Base-by-base conservation (phyloP, 2,113 vertebrate species). In the Perognathus longimembris region DNA sequence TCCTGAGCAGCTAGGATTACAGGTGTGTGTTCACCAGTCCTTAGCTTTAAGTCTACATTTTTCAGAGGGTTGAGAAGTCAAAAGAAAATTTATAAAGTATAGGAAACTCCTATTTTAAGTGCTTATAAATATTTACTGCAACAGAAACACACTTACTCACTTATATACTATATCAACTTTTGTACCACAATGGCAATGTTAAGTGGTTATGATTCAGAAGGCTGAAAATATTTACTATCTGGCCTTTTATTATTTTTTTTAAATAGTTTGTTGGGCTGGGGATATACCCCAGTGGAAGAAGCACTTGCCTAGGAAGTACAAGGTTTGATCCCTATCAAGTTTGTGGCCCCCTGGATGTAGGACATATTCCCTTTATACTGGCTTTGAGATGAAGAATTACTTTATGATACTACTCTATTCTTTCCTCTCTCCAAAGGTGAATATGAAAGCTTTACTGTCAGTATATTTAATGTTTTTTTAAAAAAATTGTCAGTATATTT, bases 31-130 rank as follows among this genome's bases (percentile, higher is more conserved):
- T 12, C 50, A 54, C 50, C 50, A 54, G 14, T 15, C 14, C 50
- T 4, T 17, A 69, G 66, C 32, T 32, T n/a, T n/a, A 3, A 21
- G 50, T 79, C 38, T 74, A 42, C 2, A 67, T 10, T 92, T 70
- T 88, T 32, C 67, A 85, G 87, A 84, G 91, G 79, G 54, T n/a
- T 42, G 24, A 89, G 40, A 93, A 90, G 64, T 45, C 32, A 61
- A 69, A 78, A 89, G 34, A 69, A 88, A 50, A 34, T 10, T 32
- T 76, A 63, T 83, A 34, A 76, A 12, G 32, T 12, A 67, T 21
- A 34, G 11, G 20, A 93, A 76, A 88, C 74, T 81, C 17, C 6
- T 59, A 91, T 74, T n/a, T 77, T 87, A 57, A 61, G 61, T 64
- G 42, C 64, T 17, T 59, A 73, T 40, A 73, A 61, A 36, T 59